These are phyloP conservation scores for Procambarus virginalis DNA, from an alignment of 1,140 invertebrate species.

Conservation along the genomic window DNA sequence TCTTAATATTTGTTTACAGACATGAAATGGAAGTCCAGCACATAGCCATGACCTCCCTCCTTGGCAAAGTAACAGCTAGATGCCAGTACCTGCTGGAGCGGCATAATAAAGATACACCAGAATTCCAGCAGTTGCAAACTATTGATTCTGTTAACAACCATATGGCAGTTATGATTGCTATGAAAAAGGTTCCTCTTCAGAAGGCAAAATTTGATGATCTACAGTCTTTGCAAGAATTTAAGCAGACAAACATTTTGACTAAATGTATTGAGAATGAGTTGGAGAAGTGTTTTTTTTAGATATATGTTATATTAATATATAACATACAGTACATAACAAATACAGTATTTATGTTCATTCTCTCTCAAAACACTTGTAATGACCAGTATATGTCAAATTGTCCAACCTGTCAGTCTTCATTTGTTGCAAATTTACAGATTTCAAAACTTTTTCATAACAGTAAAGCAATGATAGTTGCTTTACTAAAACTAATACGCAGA, in stretches of 20 bases:
- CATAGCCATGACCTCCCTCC: background rate
- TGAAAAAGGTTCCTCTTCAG: slow-evolving; percentile 34
- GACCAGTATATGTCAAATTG: too few species aligned
- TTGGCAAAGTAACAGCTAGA: background rate
- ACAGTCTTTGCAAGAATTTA: slow-evolving; percentile 8
- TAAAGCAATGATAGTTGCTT: too few species aligned
- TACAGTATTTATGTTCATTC: too few species aligned
- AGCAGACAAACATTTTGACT: slow-evolving; percentile 7
- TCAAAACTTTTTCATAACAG: too few species aligned
- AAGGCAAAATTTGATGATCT: slow-evolving; percentile 22
- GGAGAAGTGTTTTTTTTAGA: background rate
- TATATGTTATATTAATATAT: background rate
- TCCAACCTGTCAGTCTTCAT: too few species aligned
- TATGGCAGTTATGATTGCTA: slow-evolving; percentile 13
- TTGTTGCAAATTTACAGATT: too few species aligned
- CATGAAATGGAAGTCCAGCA: slow-evolving; percentile 1
- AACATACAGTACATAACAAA: too few species aligned
- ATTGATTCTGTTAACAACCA: slow-evolving; percentile 26
- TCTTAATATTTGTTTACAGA: background rate
- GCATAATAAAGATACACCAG: background rate
- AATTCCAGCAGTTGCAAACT: background rate
- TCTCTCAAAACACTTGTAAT: too few species aligned
- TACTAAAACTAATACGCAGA: too few species aligned
- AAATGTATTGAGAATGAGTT: slow-evolving; percentile 18
- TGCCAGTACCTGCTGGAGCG: slow-evolving; percentile 15